Evolutionary conservation across 2,888 invertebrate genomes (phyloP).

Genomic region (Calliphora vomitoria): DNA sequence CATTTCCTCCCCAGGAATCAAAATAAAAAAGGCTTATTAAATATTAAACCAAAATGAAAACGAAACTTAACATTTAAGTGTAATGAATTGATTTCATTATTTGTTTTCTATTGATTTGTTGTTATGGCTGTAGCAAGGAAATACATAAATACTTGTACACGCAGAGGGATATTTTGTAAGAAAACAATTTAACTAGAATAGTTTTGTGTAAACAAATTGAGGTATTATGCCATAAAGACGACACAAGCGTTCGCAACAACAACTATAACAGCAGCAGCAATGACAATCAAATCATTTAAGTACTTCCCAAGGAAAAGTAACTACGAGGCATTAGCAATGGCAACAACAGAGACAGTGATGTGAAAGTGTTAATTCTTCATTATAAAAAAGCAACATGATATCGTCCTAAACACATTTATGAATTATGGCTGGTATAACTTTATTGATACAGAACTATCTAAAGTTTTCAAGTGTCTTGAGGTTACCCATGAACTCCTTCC

Average conservation of each 20-base stretch:
- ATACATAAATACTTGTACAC: slow-evolving; percentile 9
- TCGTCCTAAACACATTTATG: too few species aligned
- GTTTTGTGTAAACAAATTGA: slow-evolving; percentile 61
- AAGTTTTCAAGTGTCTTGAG: too few species aligned
- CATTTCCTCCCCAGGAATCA: slow-evolving; percentile 6
- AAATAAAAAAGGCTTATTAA: not conserved
- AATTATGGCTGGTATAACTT: too few species aligned
- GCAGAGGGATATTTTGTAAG: slow-evolving; percentile 30
- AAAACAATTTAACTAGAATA: slow-evolving; percentile 45
- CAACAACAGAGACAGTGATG: slow-evolving; percentile 1
- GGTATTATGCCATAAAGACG: slow-evolving; percentile 16
- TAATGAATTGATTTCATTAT: slow-evolving; percentile 34
- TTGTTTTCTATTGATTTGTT: slow-evolving; percentile 27
- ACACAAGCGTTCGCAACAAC: not conserved
- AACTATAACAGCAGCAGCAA: slow-evolving; percentile 2
- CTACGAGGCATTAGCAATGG: not conserved
- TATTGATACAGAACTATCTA: too few species aligned
- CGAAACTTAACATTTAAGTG: slow-evolving; percentile 8
- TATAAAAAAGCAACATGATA: too few species aligned
- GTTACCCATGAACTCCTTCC: not conserved
- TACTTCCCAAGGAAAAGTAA: slow-evolving; percentile 7
- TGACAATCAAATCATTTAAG: slow-evolving; percentile 34
- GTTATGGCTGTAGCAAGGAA: slow-evolving; percentile 3
- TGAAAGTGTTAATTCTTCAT: not conserved
- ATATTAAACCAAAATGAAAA: slow-evolving; percentile 2